These are phyloP conservation scores for Cephus spinipes DNA, from an alignment of 2,888 invertebrate genomes.

Conservation along the genomic window DNA sequence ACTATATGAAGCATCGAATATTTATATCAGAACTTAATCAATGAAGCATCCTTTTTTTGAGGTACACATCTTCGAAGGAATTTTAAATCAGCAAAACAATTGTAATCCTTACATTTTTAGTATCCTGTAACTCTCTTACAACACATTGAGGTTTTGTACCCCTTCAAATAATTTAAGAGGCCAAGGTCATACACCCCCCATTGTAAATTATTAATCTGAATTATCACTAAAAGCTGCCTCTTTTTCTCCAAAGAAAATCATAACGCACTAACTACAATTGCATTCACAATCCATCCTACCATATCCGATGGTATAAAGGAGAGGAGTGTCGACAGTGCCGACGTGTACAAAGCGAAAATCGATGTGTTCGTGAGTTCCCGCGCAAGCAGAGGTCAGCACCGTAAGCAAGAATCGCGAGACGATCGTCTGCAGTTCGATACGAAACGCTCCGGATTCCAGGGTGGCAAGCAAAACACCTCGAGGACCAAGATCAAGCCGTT, in stretches of 20 bases:
- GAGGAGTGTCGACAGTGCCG: not conserved
- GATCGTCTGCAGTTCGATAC: constrained; percentile 7
- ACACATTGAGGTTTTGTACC: not conserved
- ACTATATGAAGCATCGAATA: not conserved
- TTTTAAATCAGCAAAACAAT: not conserved
- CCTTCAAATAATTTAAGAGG: not conserved
- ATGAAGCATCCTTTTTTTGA: not conserved
- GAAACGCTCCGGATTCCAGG: not conserved
- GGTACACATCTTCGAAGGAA: not conserved
- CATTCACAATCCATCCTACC: not conserved
- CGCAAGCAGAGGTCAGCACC: not conserved
- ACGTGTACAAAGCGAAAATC: not conserved
- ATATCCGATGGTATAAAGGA: not conserved
- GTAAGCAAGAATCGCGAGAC: not conserved
- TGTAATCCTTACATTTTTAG: not conserved
- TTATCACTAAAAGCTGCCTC: not conserved
- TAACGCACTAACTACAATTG: not conserved
- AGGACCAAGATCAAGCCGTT: not conserved
- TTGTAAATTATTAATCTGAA: not conserved
- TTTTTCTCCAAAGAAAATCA: not conserved
- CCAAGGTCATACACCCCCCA: not conserved
- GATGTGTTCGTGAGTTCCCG: not conserved
- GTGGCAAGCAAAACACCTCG: not conserved
- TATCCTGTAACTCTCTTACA: not conserved
- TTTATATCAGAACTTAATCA: not conserved